Percentiles rank a stretch among this genome's conserved stretches.
These are phyloP conservation scores for Epinotia nisella DNA, from an alignment of 2,888 invertebrate species.

Conservation along the genomic window DNA sequence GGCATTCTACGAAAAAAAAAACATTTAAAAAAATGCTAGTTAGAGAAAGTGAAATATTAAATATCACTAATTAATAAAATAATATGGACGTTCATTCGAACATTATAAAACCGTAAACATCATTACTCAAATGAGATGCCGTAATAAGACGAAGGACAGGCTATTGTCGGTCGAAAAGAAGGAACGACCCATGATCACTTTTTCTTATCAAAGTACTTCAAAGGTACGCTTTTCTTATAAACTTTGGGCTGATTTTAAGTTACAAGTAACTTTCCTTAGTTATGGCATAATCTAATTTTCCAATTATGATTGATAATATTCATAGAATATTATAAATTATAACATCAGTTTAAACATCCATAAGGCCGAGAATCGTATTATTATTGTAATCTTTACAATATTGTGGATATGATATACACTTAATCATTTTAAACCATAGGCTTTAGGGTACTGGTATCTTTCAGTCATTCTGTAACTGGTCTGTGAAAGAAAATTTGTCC, in stretches of 20 bases:
- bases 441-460: neutral
- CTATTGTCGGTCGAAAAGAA: too few species aligned
- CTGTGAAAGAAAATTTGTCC: neutral
- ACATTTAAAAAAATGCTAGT: too few species aligned
- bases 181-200: too few species aligned
- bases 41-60: too few species aligned
- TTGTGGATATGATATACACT: neutral
- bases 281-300: neutral
- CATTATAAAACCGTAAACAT: too few species aligned
- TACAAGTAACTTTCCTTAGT: neutral
- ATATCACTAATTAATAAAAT: too few species aligned
- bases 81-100: too few species aligned
- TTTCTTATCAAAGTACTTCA: neutral
- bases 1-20: too few species aligned
- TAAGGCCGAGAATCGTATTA: neutral
- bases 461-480: neutral
- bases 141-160: too few species aligned
- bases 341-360: neutral
- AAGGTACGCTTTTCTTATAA: neutral
- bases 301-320: neutral
- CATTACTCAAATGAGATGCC: too few species aligned
- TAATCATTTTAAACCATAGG: neutral
- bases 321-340: slow-evolving; percentile 1
- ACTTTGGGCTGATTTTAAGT: neutral
- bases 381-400: slow-evolving; percentile 4